phyloP scores from a whole-genome alignment of 2,888 invertebrate genomes.

The Altica lythri region DNA sequence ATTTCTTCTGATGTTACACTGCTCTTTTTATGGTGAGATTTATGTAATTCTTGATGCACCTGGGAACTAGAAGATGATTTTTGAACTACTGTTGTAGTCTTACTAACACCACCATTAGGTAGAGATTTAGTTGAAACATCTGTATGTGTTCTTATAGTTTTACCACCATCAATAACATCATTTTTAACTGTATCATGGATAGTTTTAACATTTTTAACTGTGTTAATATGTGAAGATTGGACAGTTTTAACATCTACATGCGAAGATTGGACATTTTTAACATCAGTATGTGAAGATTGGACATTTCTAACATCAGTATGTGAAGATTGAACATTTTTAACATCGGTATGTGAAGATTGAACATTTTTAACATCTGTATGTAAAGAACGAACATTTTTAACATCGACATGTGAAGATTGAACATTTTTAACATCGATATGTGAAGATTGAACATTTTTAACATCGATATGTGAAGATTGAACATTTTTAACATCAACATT shows the following conservation, averaged over 20 bases:
- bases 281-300: too few relatives aligned
- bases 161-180: conserved; percentile 26
- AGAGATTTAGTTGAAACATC: conserved; percentile 52
- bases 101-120: conserved; percentile 61
- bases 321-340: too few relatives aligned
- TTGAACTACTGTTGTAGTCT: conserved; percentile 56
- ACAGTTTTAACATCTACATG: too few relatives aligned
- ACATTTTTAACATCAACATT: conserved; percentile 35
- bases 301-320: too few relatives aligned
- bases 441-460: too few relatives aligned
- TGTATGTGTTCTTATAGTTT: conserved; percentile 41
- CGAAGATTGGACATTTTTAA: too few relatives aligned
- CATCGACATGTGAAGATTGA: too few relatives aligned
- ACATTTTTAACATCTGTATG: too few relatives aligned
- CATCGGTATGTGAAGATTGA: too few relatives aligned
- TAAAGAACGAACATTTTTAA: too few relatives aligned
- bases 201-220: conserved; percentile 27
- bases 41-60: not conserved
- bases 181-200: conserved; percentile 26
- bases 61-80: conserved; percentile 17
- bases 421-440: too few relatives aligned
- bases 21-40: conserved; percentile 69
- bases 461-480: not conserved
- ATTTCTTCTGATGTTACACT: conserved; percentile 76
- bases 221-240: too few relatives aligned